Evolutionary conservation across 2,113 vertebrate genomes (phyloP).

Genomic region (Hystrix cristata): DNA sequence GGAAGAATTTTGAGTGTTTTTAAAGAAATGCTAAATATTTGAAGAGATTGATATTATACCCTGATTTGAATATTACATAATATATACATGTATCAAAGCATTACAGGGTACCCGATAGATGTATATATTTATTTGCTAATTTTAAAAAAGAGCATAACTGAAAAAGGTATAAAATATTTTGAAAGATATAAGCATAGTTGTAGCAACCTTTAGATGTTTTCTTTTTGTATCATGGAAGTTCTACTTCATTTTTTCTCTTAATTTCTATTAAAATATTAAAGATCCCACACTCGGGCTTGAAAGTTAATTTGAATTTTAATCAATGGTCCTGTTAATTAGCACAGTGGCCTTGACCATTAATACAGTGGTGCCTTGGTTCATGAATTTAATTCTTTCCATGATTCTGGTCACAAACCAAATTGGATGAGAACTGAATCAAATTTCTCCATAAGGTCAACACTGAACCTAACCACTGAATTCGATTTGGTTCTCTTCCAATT

Average conservation of each 20-base stretch:
- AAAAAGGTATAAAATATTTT: not conserved
- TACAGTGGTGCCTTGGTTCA: no score
- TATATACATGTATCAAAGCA: not conserved
- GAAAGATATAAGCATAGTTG: not conserved
- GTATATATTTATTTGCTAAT: not conserved
- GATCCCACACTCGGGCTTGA: slow-evolving; percentile 63
- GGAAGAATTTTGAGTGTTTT: not conserved
- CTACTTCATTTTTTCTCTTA: slow-evolving; percentile 76
- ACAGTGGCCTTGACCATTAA: not conserved
- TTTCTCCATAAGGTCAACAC: no score
- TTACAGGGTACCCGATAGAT: not conserved
- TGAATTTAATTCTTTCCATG: no score
- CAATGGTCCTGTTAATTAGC: not conserved
- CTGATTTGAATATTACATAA: not conserved
- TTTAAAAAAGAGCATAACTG: not conserved
- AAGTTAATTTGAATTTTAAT: not conserved
- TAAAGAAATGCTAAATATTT: not conserved
- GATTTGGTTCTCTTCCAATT: no score
- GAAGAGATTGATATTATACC: not conserved
- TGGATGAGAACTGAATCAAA: no score
- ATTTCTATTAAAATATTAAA: slow-evolving; percentile 69
- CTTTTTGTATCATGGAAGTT: slow-evolving; percentile 57
- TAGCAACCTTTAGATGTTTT: not conserved
- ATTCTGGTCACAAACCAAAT: no score
- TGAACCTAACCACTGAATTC: no score